Evolutionary conservation across 2,113 vertebrate species (phyloP).

Genomic region (Columbina picui): DNA sequence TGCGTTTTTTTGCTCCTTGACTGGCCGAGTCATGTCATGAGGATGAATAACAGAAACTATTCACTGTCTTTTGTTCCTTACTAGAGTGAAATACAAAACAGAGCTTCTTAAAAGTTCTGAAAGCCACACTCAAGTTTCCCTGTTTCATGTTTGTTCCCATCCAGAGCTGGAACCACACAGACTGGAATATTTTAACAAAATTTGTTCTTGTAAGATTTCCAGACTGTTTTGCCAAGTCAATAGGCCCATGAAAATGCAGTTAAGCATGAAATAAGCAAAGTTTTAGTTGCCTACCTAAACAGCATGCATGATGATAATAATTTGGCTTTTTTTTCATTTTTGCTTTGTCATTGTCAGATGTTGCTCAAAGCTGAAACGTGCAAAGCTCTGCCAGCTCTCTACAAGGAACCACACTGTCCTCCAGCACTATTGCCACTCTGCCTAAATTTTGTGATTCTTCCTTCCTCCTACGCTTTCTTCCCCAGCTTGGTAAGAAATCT

Average conservation of each 20-base stretch:
- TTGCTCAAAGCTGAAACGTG: conserved; percentile 14
- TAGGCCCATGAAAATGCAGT: conserved; percentile 38
- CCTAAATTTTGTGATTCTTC: background rate
- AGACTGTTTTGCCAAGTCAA: conserved; percentile 36
- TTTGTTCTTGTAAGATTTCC: conserved; percentile 57
- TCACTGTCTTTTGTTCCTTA: conserved; percentile 40
- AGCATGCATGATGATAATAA: background rate
- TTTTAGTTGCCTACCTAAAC: conserved; percentile 51
- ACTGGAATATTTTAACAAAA: conserved; percentile 36
- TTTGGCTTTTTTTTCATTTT: background rate
- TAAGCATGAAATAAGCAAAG: conserved; percentile 50
- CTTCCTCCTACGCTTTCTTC: background rate
- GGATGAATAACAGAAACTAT: conserved; percentile 50
- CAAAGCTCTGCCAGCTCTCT: background rate
- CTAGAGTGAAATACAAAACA: conserved; percentile 37
- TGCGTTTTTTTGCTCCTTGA: conserved; percentile 4
- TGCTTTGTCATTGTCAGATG: conserved; percentile 47
- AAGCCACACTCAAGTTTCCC: conserved; percentile 1
- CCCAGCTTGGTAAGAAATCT: background rate
- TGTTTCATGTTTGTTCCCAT: conserved; percentile 26
- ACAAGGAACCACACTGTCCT: background rate
- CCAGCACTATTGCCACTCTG: background rate
- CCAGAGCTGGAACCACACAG: conserved; percentile 24
- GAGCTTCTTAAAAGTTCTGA: conserved; percentile 34
- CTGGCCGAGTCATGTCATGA: conserved; percentile 9